Conservation (phyloP, 37 sponge, comb jelly and placozoan species). For the Beroe ovata region DNA sequence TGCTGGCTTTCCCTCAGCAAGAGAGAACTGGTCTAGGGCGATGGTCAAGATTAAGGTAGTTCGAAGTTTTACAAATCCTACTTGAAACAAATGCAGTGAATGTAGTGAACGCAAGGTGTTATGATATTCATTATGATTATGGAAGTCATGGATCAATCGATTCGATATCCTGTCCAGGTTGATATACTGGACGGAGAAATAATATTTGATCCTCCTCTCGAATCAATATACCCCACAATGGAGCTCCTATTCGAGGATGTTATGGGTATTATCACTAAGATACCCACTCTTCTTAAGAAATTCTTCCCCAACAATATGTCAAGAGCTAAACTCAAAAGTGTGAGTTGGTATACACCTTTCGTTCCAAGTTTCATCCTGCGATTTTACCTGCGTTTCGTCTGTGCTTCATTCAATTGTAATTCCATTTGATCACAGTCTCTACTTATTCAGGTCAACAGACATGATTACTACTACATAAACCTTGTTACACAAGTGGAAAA, state of each 20-base stretch:
- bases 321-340: slow-evolving; percentile 20
- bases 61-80: no score
- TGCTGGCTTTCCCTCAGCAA: neutral
- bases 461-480: slow-evolving; percentile 21
- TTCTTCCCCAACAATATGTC: slow-evolving; percentile 25
- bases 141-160: no score
- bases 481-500: neutral
- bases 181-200: slow-evolving; percentile 12
- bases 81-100: no score
- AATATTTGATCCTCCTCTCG: slow-evolving; percentile 22
- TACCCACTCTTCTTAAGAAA: slow-evolving; percentile 17
- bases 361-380: no score
- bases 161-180: no score
- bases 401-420: no score
- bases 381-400: no score
- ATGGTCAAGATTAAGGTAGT: slow-evolving; percentile 11
- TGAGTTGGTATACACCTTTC: no score
- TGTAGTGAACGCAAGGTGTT: no score
- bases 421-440: no score
- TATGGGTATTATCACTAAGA: slow-evolving; percentile 12
- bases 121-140: no score
- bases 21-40: neutral
- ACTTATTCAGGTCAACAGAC: slow-evolving; percentile 43
- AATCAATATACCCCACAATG: neutral
- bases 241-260: neutral